phyloP scores from a whole-genome alignment of 2,113 vertebrate species.

The Crotalus viridis region DNA sequence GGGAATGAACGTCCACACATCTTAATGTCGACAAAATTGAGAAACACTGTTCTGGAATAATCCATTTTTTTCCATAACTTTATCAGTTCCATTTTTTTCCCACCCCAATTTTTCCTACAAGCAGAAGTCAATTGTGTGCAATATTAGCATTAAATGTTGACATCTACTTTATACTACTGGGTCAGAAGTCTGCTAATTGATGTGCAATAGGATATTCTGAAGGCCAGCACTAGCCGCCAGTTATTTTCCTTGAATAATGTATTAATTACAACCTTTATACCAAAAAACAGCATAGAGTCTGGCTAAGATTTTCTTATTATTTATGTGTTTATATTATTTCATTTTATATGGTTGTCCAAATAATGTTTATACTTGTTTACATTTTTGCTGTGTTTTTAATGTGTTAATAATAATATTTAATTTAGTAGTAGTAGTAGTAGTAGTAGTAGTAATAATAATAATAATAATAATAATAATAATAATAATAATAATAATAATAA shows the following conservation, averaged over 20 bases:
- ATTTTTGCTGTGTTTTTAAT: background rate
- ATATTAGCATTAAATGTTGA: background rate
- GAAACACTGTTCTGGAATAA: background rate
- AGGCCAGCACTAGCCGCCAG: background rate
- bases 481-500: no score
- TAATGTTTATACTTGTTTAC: background rate
- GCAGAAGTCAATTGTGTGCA: background rate
- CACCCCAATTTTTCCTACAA: background rate
- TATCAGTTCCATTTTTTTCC: background rate
- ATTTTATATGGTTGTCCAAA: background rate
- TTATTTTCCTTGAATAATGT: background rate
- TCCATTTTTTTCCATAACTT: background rate
- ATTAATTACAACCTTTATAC: background rate
- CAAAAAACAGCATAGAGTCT: background rate
- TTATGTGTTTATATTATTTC: background rate
- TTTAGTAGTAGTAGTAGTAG: background rate
- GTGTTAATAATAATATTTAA: background rate
- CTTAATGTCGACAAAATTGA: background rate
- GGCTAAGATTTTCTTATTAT: background rate
- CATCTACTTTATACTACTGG: background rate
- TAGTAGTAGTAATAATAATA: no score
- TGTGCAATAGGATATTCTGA: background rate
- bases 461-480: no score
- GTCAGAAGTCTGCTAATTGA: background rate
- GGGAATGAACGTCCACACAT: background rate